Conservation (phyloP, 2,888 invertebrate species). For the Macrophya annulata region DNA sequence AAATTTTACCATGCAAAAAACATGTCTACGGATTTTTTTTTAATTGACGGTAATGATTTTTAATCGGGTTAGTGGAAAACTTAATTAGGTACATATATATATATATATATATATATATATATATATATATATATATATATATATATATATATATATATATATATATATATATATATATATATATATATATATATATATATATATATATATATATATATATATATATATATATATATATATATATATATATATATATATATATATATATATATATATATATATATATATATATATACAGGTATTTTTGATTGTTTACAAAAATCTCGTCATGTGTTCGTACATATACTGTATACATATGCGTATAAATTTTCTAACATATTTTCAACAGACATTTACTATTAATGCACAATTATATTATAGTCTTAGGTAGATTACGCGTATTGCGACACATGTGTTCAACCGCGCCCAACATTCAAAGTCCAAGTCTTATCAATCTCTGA, state of each 20-base stretch:
- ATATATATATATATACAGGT: too few species aligned
- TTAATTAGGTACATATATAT: too few species aligned
- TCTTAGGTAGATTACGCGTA: background rate
- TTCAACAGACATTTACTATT: background rate
- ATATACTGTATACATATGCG: background rate
- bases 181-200: too few species aligned
- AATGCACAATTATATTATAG: background rate
- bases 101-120: too few species aligned
- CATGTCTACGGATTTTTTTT: background rate
- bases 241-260: too few species aligned
- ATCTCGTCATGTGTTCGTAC: background rate
- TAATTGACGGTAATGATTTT: background rate
- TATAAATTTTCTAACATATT: background rate
- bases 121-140: too few species aligned
- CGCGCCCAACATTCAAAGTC: conserved; percentile 28
- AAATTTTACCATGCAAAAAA: background rate
- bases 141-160: too few species aligned
- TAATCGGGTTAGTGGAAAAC: too few species aligned
- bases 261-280: too few species aligned
- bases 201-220: too few species aligned
- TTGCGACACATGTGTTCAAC: conserved; percentile 20
- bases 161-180: too few species aligned
- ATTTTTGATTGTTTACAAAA: background rate
- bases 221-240: too few species aligned
- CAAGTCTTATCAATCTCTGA: conserved; percentile 17